Evolutionary conservation across 2,113 vertebrate genomes (phyloP), one percentile per base, ranked within the genome.

Genomic region (Chlamydotis undulata): DNA sequence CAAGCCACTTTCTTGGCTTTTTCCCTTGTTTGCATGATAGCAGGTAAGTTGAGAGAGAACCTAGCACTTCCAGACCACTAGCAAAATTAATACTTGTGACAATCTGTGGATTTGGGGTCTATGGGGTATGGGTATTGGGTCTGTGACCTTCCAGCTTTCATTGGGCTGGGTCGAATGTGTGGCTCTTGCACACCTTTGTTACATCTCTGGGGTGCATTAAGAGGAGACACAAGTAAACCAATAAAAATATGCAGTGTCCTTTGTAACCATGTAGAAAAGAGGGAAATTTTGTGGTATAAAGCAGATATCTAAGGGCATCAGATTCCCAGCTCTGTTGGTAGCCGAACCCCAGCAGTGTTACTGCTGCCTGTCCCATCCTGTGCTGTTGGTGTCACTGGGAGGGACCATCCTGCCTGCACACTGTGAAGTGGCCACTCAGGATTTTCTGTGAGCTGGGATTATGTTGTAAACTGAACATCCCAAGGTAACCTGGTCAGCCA

Each of bases 281-380:
- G 37, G 9, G 35, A 73, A 59, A 1, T 8, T 84, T 82, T 92
- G 65, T 50, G 53, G 39, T 39, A 10, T 59, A 53, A 64, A 91
- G 18, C 45, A 70, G 41, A 10, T 29, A 37, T 19, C 31, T 12
- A 79, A 53, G 24, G 19, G 4, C 41, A 43, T 6, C 9, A 19
- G 26, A 43, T 49, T 79, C 10, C 50, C 39, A 18, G 52, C 23
- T 70, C 56, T 59, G 50, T 22, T 29, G 23, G 29, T 52, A 69
- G 11, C 31, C 14, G 55, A 5, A 23, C 16, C 6, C 11, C 43
- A 1, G 2, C 45, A 63, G n/a, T 4, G 0, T 89, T 65, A 26
- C 5, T 87, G 41, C 49, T 93, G 29, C n/a, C 64, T 87, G 60
- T 49, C 65, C n/a, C 21, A 6, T n/a, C 41, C 50, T 17, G 9